Base-by-base conservation (phyloP, 2,113 vertebrate genomes). In the Tachysurus fulvidraco region DNA sequence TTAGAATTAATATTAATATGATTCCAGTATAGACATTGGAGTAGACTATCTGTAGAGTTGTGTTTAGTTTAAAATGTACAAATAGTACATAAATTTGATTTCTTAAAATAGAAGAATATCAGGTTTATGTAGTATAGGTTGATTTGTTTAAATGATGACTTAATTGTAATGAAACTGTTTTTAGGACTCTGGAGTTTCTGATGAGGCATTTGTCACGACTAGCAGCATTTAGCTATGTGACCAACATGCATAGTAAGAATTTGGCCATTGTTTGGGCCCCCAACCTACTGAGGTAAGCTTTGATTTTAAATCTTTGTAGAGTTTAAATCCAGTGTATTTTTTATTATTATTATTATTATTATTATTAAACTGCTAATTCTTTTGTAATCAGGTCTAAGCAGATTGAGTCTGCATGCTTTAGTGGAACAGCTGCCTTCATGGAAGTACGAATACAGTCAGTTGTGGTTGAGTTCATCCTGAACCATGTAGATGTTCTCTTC, bases 201-300 rank as follows among this genome's bases (percentile, higher is more conserved):
- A 99, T 99, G 98, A 97, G 97, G 87, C 98, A 99, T 90, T 94
- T 99, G 54, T 97, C 98, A 91, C 96, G 92, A 12, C 93, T 99
- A 4, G 98, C 98, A 55, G 96, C 98, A n/a, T 99, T 97, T 91
- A 98, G 98, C 92, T 97, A 97, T 91, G 95, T 99, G 93, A 99
- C 98, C 88, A 99, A 99, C 85, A 99, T 99, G 98, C 98, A 99
- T 92, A 98, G 96, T 25, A 99, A 99, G 93, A 99, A 99, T 93
- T 91, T 99, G 78, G 98, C 98, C 23, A 99, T 99, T 0, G 98
- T 99, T 86, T 99, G 98, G 98, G 98, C 98, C 19, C 98, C 98
- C 83, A 99, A 99, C 93, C 94, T 99, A 83, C 94, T 99, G 59
- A 96, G 98, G 98, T 99, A 85, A 92, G 76, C 4, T 83, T 30